These are phyloP conservation scores for Megaleporinus macrocephalus DNA, from an alignment of 2,113 vertebrate genomes.

Conservation along the genomic window DNA sequence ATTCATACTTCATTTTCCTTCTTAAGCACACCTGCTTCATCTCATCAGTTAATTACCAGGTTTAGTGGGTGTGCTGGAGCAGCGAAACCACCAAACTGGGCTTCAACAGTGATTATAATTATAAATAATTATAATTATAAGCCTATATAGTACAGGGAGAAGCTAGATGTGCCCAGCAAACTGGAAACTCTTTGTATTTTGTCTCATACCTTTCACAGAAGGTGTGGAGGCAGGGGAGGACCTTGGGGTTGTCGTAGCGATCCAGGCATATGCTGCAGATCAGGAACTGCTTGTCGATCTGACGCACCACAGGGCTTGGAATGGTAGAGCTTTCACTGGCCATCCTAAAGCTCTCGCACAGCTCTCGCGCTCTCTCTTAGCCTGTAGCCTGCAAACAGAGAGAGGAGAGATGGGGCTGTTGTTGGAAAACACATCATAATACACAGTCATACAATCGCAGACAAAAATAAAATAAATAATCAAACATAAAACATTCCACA, in stretches of 20 bases:
- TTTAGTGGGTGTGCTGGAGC: too few species aligned
- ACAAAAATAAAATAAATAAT: background rate
- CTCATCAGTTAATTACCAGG: too few species aligned
- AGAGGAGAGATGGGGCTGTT: background rate
- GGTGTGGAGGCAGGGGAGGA: slow-evolving; percentile 96
- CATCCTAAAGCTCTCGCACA: slow-evolving; percentile 94
- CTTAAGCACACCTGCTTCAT: too few species aligned
- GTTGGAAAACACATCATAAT: background rate
- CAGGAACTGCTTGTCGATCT: slow-evolving; percentile 99
- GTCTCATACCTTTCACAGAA: slow-evolving; percentile 86
- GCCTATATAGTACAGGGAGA: too few species aligned
- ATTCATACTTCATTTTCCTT: too few species aligned
- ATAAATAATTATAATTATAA: too few species aligned
- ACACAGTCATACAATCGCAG: background rate
- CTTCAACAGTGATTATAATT: too few species aligned
- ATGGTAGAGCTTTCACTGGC: slow-evolving; percentile 94
- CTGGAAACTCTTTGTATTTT: background rate
- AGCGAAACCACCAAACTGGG: too few species aligned
- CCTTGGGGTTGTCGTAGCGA: slow-evolving; percentile 97
- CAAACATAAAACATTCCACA: background rate
- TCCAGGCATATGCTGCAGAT: slow-evolving; percentile 99
- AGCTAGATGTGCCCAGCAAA: too few species aligned
- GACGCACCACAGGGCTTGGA: slow-evolving; percentile 95
- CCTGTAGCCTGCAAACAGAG: slow-evolving; percentile 79
- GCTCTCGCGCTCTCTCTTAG: slow-evolving; percentile 82